Evolutionary conservation across 2,888 invertebrate genomes (phyloP).

Genomic region (Andrena trimmerana): DNA sequence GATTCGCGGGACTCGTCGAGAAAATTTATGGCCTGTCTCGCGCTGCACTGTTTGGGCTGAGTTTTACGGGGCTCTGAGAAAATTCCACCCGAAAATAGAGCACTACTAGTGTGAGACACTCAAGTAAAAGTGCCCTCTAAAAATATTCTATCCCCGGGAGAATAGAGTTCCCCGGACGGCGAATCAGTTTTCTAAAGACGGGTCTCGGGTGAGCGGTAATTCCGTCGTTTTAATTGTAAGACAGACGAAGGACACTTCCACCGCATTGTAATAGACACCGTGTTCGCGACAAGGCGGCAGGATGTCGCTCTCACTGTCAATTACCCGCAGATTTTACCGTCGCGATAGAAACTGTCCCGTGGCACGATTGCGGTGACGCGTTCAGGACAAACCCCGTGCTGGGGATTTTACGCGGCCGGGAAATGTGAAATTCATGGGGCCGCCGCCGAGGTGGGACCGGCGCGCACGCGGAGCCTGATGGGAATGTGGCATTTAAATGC

Average conservation of each 20-base stretch:
- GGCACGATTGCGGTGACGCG: slow-evolving; percentile 16
- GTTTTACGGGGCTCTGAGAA: too few species aligned
- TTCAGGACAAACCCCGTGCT: slow-evolving; percentile 20
- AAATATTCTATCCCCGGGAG: too few species aligned
- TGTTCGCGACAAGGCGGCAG: slow-evolving; percentile 27
- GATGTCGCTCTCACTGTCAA: slow-evolving; percentile 48
- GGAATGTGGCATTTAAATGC: slow-evolving; percentile 52
- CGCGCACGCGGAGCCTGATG: slow-evolving; percentile 6
- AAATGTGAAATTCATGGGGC: slow-evolving; percentile 35
- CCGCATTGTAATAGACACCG: slow-evolving; percentile 6
- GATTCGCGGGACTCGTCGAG: background rate
- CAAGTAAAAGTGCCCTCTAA: too few species aligned
- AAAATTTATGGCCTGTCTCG: background rate
- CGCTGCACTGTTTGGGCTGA: too few species aligned
- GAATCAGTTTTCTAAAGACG: slow-evolving; percentile 3
- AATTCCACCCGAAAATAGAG: too few species aligned
- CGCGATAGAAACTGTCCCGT: slow-evolving; percentile 8
- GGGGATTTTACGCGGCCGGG: background rate
- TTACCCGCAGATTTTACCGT: slow-evolving; percentile 22
- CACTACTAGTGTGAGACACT: too few species aligned
- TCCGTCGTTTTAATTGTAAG: slow-evolving; percentile 5
- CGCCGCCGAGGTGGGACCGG: background rate
- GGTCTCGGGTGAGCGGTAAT: background rate
- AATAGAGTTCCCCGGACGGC: background rate
- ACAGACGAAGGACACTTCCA: slow-evolving; percentile 6